These are phyloP conservation scores for Calcarius lapponicus DNA, from an alignment of 2,797 vertebrate species.

Conservation along the genomic window DNA sequence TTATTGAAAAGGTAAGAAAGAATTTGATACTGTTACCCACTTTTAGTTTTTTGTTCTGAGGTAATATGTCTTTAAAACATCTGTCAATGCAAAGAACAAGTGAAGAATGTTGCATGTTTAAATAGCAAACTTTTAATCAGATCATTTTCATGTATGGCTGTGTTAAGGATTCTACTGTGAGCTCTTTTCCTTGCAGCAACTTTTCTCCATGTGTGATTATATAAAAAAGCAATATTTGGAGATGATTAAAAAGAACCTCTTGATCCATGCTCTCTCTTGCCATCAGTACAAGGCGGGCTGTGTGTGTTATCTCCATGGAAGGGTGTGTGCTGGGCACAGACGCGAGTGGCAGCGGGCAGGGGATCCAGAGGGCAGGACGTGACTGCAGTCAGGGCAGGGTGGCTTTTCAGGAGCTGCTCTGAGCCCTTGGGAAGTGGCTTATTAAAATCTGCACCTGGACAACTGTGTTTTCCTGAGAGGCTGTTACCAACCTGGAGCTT, in stretches of 20 bases:
- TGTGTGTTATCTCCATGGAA: rapidly evolving
- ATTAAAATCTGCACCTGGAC: neutral
- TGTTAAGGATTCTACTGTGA: neutral
- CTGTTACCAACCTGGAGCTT: neutral
- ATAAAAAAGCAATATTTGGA: neutral
- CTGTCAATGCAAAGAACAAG: neutral
- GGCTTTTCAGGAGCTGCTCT: neutral
- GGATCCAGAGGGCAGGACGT: neutral
- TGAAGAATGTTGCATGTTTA: neutral
- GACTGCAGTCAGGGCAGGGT: neutral
- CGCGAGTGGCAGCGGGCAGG: rapidly evolving
- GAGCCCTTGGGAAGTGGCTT: neutral
- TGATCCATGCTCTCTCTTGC: neutral
- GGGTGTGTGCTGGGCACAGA: neutral
- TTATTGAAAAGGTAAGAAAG: constrained; percentile 92
- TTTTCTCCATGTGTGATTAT: neutral
- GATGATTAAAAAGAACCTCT: neutral
- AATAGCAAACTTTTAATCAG: neutral
- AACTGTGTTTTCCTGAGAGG: neutral
- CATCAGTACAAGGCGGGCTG: rapidly evolving
- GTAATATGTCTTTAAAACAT: neutral
- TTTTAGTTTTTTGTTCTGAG: neutral
- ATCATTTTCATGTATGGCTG: neutral
- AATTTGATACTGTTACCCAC: neutral
- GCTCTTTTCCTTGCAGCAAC: neutral